Percentiles rank a stretch among this genome's conserved stretches.
Evolutionary conservation across 2,888 invertebrate genomes (phyloP).

Genomic region (Cryptosula pallasiana): DNA sequence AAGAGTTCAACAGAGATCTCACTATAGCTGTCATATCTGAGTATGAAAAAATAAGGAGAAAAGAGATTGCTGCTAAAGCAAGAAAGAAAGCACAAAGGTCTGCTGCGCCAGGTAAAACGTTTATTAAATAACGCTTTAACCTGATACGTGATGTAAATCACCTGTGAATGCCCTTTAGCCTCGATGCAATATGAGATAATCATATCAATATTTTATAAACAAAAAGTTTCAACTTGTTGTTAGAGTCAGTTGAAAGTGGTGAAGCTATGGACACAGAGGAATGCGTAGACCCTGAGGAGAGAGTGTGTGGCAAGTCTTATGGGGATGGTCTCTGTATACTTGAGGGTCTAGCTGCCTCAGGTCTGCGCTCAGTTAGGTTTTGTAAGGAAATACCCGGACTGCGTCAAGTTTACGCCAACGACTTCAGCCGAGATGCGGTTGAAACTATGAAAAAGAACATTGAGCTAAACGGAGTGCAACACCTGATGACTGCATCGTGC

Average conservation of each 20-base stretch:
- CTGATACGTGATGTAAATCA: too few species aligned
- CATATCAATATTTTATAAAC: too few species aligned
- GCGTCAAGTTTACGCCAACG: constrained; percentile 74
- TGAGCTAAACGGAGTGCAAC: constrained; percentile 66
- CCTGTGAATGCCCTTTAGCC: too few species aligned
- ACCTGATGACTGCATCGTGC: constrained; percentile 69
- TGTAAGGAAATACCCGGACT: constrained; percentile 86
- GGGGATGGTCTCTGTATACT: constrained; percentile 60
- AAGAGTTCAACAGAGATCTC: constrained; percentile 91
- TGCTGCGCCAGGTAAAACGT: too few species aligned
- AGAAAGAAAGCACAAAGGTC: background rate
- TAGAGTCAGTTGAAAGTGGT: too few species aligned
- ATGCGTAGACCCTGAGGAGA: background rate
- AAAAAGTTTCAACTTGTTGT: too few species aligned
- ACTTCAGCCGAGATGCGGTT: constrained; percentile 77
- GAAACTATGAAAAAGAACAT: constrained; percentile 77
- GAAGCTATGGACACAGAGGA: background rate
- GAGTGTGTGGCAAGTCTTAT: constrained; percentile 35
- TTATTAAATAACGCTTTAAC: too few species aligned
- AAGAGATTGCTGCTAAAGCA: constrained; percentile 11
- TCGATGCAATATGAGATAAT: too few species aligned
- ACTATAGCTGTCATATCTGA: constrained; percentile 53
- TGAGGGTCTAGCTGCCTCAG: constrained; percentile 93
- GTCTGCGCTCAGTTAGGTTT: constrained; percentile 89
- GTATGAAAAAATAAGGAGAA: background rate